Evolutionary conservation across 2,113 vertebrate species (phyloP).

Genomic region (Apaloderma vittatum): DNA sequence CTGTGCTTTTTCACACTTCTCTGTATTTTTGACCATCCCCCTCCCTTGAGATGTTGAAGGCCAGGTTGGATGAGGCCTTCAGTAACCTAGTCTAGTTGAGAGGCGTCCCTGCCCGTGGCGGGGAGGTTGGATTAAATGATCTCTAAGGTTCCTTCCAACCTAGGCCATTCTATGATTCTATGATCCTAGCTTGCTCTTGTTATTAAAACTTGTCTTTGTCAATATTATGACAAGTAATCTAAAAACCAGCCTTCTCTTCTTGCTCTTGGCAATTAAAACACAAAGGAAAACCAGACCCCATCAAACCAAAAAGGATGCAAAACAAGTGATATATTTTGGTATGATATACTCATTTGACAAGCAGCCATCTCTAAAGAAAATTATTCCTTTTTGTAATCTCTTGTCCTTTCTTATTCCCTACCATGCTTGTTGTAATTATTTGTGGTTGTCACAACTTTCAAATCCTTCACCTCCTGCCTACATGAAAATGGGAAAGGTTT

Average conservation of each 20-base stretch:
- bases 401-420: background rate
- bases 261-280: constrained; percentile 19
- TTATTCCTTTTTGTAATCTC: background rate
- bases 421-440: background rate
- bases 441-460: background rate
- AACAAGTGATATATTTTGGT: background rate
- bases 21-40: background rate
- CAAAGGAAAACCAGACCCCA: background rate
- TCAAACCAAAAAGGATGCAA: background rate
- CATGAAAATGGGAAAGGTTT: background rate
- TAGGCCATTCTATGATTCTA: too few species aligned
- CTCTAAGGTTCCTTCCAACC: too few species aligned
- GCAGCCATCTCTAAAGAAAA: background rate
- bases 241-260: background rate
- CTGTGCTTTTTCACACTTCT: background rate
- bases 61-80: too few species aligned
- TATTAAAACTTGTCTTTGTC: constrained; percentile 3
- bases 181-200: background rate
- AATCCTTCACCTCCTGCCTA: background rate
- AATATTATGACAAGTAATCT: background rate
- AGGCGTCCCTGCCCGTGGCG: too few species aligned
- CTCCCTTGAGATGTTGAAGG: background rate
- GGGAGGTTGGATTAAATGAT: too few species aligned
- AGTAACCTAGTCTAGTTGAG: too few species aligned
- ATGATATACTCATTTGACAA: background rate